These are phyloP conservation scores for Cosmopolites sordidus DNA, from an alignment of 2,888 invertebrate species.

Conservation along the genomic window DNA sequence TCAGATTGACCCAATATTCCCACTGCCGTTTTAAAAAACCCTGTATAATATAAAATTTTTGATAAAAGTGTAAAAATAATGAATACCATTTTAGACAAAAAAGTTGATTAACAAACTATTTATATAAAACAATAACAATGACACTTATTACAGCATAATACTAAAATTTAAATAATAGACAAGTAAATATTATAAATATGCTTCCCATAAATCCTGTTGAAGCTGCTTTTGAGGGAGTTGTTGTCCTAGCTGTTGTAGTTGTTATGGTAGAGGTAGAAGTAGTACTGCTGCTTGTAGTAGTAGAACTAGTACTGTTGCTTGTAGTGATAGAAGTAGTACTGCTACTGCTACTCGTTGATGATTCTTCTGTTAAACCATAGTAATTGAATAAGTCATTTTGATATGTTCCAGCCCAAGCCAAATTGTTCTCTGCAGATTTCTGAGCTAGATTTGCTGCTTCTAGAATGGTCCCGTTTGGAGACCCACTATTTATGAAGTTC, in stretches of 20 bases:
- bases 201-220: not conserved
- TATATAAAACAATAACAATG: no score
- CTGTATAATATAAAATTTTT: no score
- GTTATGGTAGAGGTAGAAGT: not conserved
- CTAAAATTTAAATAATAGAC: not conserved
- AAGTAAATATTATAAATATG: not conserved
- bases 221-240: no score
- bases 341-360: not conserved
- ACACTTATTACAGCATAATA: no score
- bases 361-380: conserved; percentile 8
- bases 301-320: not conserved
- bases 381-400: conserved; percentile 6
- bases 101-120: no score
- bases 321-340: not conserved
- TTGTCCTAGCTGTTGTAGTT: not conserved
- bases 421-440: conserved; percentile 6
- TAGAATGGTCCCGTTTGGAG: conserved; percentile 7
- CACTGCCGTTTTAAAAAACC: no score
- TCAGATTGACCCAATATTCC: no score
- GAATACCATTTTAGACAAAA: no score
- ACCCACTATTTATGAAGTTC: conserved; percentile 13
- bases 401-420: conserved; percentile 13
- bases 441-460: conserved; percentile 10
- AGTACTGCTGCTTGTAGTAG: conserved; percentile 3
- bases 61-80: no score